Conservation (phyloP, 2,888 invertebrate species). For the Agrotis clavis region DNA sequence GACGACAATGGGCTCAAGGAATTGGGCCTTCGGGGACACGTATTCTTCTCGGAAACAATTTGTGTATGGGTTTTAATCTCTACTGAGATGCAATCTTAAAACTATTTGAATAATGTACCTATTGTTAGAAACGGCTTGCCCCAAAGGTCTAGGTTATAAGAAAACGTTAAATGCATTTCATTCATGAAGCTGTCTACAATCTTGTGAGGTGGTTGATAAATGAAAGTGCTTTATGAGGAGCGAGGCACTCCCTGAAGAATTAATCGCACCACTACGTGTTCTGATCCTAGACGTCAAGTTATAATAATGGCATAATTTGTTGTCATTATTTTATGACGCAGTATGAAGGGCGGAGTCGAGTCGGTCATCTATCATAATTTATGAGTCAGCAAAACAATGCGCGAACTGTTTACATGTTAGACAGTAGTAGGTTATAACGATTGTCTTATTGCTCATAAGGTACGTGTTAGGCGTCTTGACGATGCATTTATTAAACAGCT, state of each 20-base stretch:
- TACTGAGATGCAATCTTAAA: constrained; percentile 65
- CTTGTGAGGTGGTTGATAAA: constrained; percentile 54
- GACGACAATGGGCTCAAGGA: constrained; percentile 78
- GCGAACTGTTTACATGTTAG: constrained; percentile 65
- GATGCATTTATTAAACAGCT: constrained; percentile 68
- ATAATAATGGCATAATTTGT: constrained; percentile 80
- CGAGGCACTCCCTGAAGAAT: constrained; percentile 48
- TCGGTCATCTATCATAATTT: constrained; percentile 77
- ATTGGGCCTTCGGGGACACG: constrained; percentile 76
- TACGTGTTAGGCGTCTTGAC: constrained; percentile 68
- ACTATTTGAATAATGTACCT: constrained; percentile 59
- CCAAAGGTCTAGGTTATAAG: constrained; percentile 60
- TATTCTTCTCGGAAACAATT: constrained; percentile 75
- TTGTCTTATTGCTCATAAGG: constrained; percentile 71
- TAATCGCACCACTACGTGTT: constrained; percentile 64
- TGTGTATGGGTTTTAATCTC: constrained; percentile 70
- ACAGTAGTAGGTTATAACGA: constrained; percentile 68
- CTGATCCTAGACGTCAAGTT: constrained; percentile 66
- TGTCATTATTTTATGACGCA: constrained; percentile 78
- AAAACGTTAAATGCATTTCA: constrained; percentile 43
- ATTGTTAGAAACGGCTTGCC: constrained; percentile 56
- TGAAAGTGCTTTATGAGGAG: constrained; percentile 47
- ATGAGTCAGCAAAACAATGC: constrained; percentile 78
- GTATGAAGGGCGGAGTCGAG: constrained; percentile 74
- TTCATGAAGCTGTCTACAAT: constrained; percentile 38